Evolutionary conservation across 64 coral and sea anemone genomes (phyloP).

Genomic region (Pocillopora verrucosa): DNA sequence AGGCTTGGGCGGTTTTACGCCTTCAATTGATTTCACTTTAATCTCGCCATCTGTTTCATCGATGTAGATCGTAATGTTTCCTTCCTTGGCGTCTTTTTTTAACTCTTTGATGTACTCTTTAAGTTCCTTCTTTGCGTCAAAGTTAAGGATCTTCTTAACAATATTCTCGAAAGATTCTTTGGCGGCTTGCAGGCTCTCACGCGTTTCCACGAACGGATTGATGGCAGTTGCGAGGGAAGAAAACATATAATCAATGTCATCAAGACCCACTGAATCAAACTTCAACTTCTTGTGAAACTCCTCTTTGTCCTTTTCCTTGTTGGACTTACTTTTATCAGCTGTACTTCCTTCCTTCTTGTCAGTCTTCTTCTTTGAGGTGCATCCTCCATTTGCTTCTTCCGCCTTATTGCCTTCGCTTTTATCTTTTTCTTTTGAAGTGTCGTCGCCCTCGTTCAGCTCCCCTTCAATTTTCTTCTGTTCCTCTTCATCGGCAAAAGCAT

Average conservation of each 20-base stretch:
- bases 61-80: conserved; percentile 82
- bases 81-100: conserved; percentile 78
- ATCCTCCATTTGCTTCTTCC: conserved; percentile 4
- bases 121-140: conserved; percentile 69
- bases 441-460: conserved; percentile 28
- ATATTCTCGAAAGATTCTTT: conserved; percentile 72
- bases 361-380: neutral
- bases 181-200: conserved; percentile 73
- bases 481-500: conserved; percentile 74
- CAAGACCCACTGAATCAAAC: conserved; percentile 61
- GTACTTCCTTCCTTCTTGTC: too few relatives aligned
- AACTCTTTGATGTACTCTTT: conserved; percentile 79
- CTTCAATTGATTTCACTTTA: conserved; percentile 71
- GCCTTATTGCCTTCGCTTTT: neutral
- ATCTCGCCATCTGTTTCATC: conserved; percentile 62
- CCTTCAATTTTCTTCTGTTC: conserved; percentile 60
- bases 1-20: conserved; percentile 67
- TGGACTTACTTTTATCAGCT: too few relatives aligned
- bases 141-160: conserved; percentile 60
- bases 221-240: conserved; percentile 53
- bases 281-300: too few relatives aligned
- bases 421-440: neutral
- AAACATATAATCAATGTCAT: conserved; percentile 79
- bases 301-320: too few relatives aligned
- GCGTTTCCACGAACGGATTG: conserved; percentile 64